Evolutionary conservation across 2,113 vertebrate genomes (phyloP).

Genomic region (Lophius piscatorius): DNA sequence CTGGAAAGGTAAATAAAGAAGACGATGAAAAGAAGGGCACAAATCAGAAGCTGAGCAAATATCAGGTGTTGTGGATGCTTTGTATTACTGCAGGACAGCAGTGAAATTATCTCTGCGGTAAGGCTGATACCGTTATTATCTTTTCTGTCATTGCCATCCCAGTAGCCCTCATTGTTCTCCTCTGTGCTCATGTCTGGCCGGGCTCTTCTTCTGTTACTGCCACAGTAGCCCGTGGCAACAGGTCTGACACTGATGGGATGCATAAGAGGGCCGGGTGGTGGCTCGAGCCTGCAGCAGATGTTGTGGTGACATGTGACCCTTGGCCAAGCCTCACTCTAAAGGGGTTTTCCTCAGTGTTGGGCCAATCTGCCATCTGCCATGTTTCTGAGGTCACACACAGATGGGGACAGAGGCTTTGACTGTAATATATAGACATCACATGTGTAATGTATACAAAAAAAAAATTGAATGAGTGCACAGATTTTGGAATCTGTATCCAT

Average conservation of each 20-base stretch:
- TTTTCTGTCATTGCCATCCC: constrained; percentile 53
- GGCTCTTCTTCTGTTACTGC: constrained; percentile 47
- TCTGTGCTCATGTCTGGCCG: constrained; percentile 30
- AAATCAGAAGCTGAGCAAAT: constrained; percentile 77
- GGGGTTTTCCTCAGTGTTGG: constrained; percentile 82
- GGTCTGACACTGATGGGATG: constrained; percentile 82
- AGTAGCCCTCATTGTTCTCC: constrained; percentile 59
- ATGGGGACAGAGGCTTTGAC: constrained; percentile 50
- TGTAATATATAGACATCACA: constrained; percentile 56
- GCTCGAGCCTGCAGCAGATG: constrained; percentile 88
- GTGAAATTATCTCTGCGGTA: constrained; percentile 58
- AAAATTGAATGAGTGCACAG: constrained; percentile 25
- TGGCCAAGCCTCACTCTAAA: constrained; percentile 81
- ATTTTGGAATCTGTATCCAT: constrained; percentile 26
- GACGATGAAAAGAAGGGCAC: constrained; percentile 57
- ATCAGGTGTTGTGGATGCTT: constrained; percentile 65
- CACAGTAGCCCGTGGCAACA: constrained; percentile 78
- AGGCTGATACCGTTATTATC: constrained; percentile 74
- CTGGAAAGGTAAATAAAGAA: constrained; percentile 68
- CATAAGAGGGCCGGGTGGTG: constrained; percentile 57
- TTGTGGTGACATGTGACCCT: constrained; percentile 89
- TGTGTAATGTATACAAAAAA: constrained; percentile 65
- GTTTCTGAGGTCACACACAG: constrained; percentile 64
- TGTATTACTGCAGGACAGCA: constrained; percentile 62
- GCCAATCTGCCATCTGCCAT: constrained; percentile 91